phyloP scores from a whole-genome alignment of 2,113 vertebrate genomes.

The Natator depressus region DNA sequence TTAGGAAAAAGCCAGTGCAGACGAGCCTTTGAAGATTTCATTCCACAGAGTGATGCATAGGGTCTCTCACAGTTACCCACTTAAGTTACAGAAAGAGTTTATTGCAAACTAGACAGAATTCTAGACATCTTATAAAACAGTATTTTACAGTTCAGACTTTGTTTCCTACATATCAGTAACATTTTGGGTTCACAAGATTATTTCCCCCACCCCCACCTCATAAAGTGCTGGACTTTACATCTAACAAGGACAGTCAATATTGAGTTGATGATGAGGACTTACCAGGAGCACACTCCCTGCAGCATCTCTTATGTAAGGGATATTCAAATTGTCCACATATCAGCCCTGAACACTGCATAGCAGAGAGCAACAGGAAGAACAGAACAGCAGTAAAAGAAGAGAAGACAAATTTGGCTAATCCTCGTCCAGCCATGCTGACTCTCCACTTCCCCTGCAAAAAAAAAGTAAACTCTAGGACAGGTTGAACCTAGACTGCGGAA shows the following conservation, averaged over 20 bases:
- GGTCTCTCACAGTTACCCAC: background rate
- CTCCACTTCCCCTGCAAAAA: background rate
- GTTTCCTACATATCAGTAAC: rapidly evolving
- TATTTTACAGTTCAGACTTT: background rate
- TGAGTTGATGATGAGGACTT: background rate
- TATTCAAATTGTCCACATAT: slow-evolving; percentile 4
- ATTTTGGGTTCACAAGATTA: background rate
- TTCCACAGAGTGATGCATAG: background rate
- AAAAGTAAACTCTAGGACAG: background rate
- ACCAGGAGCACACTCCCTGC: slow-evolving; percentile 59
- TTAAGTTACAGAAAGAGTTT: background rate
- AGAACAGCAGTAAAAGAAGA: rapidly evolving
- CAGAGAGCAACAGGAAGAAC: background rate
- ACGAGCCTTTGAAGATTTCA: rapidly evolving
- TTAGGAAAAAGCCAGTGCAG: background rate
- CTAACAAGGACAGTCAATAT: rapidly evolving
- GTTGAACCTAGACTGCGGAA: background rate
- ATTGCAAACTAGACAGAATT: background rate
- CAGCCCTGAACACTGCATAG: background rate
- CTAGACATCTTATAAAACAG: background rate
- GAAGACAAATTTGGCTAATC: background rate
- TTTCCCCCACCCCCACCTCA: background rate
- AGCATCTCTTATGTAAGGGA: background rate
- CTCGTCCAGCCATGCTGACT: background rate
- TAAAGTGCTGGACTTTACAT: background rate